A percentile compares a stretch with the other conserved stretches of the same genome.
Conservation (phyloP, 2,797 vertebrate species). For the Rhodeus uyekii region DNA sequence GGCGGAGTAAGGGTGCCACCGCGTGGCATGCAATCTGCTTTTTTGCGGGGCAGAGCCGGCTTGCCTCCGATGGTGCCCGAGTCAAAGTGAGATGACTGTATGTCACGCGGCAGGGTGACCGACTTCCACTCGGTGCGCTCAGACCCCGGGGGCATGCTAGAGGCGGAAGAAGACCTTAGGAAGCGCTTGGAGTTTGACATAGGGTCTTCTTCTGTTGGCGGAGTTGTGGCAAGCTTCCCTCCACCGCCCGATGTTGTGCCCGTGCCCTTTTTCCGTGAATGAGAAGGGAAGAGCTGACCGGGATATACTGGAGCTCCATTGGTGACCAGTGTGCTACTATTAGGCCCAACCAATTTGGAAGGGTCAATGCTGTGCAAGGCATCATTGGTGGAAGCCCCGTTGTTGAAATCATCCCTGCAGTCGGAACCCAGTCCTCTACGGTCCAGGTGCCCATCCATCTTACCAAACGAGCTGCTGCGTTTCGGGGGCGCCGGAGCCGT, state of each 20-base stretch:
- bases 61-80: constrained; percentile 88
- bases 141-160: constrained; percentile 80
- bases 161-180: constrained; percentile 87
- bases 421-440: constrained; percentile 74
- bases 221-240: constrained; percentile 70
- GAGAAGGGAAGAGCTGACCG: constrained; percentile 82
- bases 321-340: constrained; percentile 78
- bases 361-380: constrained; percentile 68
- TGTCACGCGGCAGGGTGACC: constrained; percentile 90
- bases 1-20: constrained; percentile 87
- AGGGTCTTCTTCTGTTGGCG: constrained; percentile 82
- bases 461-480: constrained; percentile 94
- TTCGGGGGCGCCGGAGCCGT: constrained; percentile 91
- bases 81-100: constrained; percentile 89
- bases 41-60: constrained; percentile 92
- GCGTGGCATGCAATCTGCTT: constrained; percentile 76
- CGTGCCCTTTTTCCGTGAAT: constrained; percentile 83
- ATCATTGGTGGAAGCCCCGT: constrained; percentile 75
- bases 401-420: constrained; percentile 84
- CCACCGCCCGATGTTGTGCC: constrained; percentile 67
- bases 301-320: constrained; percentile 83
- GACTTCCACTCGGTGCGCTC: constrained; percentile 88
- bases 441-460: constrained; percentile 82
- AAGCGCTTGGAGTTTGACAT: constrained; percentile 87
- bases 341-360: constrained; percentile 72